Base-by-base conservation (phyloP, 2,797 vertebrate genomes). In the Notolepis coatsorum region DNA sequence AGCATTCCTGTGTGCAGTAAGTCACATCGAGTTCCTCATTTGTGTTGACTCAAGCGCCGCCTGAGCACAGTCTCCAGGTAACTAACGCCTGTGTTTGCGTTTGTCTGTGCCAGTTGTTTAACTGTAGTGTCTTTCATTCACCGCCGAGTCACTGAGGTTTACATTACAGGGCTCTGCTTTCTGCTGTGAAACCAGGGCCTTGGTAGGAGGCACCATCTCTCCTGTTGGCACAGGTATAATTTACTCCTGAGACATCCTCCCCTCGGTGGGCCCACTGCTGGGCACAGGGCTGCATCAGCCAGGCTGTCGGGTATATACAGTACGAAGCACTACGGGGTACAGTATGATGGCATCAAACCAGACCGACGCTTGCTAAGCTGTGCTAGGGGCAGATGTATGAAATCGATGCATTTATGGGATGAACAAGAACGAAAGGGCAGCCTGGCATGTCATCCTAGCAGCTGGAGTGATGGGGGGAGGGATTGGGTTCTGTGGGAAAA, bases 111-210 rank as follows among this genome's bases (percentile, higher is more conserved):
- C 31, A 1, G 38, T 80, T 81, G 75, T 82, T 83, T 80, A 81
- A 84, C 60, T 4, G 37, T 46, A 31, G 42, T 43, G 56, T 82
- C 56, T 0, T 39, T 77, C 61, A 30, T 65, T 43, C 37, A 43
- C 50, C 46, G 55, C 21, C 58, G 45, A 53, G 47, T 57, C 23
- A 9, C 24, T n/a, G n/a, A n/a, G 51, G 65, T 55, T 84, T 61
- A 5, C 21, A 7, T 82, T 71, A 53, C 74, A 25, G 38, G 27
- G 57, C 43, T 85, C 61, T 55, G 50, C 39, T 83, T 79, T 83
- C 81, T 63, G 41, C 42, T 1, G 4, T 50, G 69, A 59, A 12
- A 28, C 23, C n/a, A 6, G 18, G 7, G 37, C 37, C 28, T n/a
- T n/a, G n/a, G n/a, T n/a, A n/a, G n/a, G n/a, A n/a, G n/a, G n/a